Percentiles rank a stretch among this genome's conserved stretches.
Evolutionary conservation across 1,140 invertebrate genomes (phyloP).

Genomic region (Psilanteris sp.): DNA sequence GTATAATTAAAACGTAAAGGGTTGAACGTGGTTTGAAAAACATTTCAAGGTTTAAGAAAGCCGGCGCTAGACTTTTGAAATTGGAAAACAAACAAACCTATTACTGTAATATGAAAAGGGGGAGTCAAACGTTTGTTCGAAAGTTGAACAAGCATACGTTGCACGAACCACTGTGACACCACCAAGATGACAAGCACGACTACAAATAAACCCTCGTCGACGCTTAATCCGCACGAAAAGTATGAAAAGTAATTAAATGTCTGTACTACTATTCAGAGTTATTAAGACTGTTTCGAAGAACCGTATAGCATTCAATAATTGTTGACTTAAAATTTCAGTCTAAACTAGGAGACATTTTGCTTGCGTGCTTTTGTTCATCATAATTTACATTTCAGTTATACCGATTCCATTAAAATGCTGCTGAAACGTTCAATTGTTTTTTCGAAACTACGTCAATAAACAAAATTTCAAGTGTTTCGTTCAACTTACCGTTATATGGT

Average conservation of each 20-base stretch:
- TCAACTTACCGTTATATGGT: too few relatives aligned
- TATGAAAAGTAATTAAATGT: conserved; percentile 78
- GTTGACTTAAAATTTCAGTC: conserved; percentile 46
- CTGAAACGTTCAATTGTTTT: conserved; percentile 28
- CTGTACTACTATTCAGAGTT: conserved; percentile 45
- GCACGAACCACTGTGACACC: conserved; percentile 41
- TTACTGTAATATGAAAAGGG: conserved; percentile 76
- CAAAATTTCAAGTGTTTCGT: too few relatives aligned
- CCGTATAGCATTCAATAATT: conserved; percentile 3
- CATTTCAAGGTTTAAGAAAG: conserved; percentile 36
- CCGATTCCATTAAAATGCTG: too few relatives aligned
- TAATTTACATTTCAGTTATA: conserved; percentile 26
- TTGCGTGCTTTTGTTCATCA: conserved; percentile 28
- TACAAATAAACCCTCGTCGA: conserved; percentile 68
- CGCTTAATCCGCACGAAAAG: conserved; percentile 72
- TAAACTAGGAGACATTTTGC: conserved; percentile 23
- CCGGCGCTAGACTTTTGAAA: conserved; percentile 74
- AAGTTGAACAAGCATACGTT: conserved; percentile 66
- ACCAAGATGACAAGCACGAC: conserved; percentile 58
- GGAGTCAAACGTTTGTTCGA: conserved; percentile 75
- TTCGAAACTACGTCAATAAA: too few relatives aligned
- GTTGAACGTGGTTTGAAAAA: conserved; percentile 24
- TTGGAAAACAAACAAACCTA: conserved; percentile 77
- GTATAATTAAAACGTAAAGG: too few relatives aligned
- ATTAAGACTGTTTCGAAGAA: conserved; percentile 46